Percentiles rank a stretch among this genome's conserved stretches.
Evolutionary conservation across 2,797 vertebrate genomes (phyloP).

Genomic region (Semaprochilodus insignis): DNA sequence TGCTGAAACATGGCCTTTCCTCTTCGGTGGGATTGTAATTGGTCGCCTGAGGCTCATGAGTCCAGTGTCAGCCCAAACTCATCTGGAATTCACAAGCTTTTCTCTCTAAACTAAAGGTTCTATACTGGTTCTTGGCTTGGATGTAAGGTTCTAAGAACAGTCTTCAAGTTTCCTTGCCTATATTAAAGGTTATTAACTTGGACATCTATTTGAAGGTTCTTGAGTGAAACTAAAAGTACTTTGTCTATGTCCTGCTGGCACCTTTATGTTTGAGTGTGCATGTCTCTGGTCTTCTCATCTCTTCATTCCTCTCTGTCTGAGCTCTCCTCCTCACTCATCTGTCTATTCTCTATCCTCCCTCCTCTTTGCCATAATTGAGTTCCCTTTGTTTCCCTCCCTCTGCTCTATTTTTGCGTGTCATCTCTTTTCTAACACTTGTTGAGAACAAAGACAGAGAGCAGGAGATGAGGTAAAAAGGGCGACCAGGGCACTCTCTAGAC

Average conservation of each 20-base stretch:
- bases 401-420: constrained; percentile 10
- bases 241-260: neutral
- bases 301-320: constrained; percentile 21
- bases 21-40: constrained; percentile 52
- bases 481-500: constrained; percentile 28
- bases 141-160: neutral
- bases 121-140: neutral
- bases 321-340: neutral
- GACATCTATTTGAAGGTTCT: neutral
- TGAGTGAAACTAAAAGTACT: neutral
- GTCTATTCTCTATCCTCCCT: constrained; percentile 5
- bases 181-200: neutral
- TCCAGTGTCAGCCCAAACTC: constrained; percentile 45
- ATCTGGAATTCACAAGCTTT: constrained; percentile 44
- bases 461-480: constrained; percentile 40
- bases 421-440: constrained; percentile 48
- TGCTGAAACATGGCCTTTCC: constrained; percentile 58
- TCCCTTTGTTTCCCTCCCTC: constrained; percentile 40
- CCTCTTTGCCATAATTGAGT: constrained; percentile 27
- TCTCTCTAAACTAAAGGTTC: constrained; percentile 5
- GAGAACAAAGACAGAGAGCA: constrained; percentile 36
- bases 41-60: constrained; percentile 52
- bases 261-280: neutral
- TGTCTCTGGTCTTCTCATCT: neutral
- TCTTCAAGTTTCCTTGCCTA: neutral